These are phyloP conservation scores for Tauraco hartlaubi DNA, from an alignment of 2,797 vertebrate species.

Conservation along the genomic window DNA sequence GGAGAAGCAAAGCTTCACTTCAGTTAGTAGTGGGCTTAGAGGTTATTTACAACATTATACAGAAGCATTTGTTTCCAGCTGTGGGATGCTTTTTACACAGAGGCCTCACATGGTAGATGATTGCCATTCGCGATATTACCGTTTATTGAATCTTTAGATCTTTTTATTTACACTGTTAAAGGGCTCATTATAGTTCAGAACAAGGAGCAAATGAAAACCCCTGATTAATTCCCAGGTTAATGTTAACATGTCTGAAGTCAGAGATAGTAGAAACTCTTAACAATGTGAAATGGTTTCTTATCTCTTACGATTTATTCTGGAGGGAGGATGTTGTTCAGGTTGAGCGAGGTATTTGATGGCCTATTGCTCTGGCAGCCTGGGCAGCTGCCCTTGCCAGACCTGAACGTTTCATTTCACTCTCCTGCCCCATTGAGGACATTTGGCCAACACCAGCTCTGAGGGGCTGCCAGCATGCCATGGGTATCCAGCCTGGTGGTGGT, in stretches of 20 bases:
- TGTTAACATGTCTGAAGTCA: slow-evolving; percentile 63
- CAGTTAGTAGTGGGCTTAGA: slow-evolving; percentile 82
- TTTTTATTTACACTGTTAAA: slow-evolving; percentile 82
- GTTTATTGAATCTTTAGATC: slow-evolving; percentile 81
- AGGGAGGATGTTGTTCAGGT: background rate
- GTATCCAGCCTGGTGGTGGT: background rate
- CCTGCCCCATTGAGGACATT: background rate
- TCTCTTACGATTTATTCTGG: slow-evolving; percentile 48
- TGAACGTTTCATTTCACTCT: background rate
- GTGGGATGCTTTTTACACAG: slow-evolving; percentile 63
- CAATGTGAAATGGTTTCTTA: slow-evolving; percentile 57
- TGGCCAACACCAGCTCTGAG: background rate
- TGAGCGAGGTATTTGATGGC: slow-evolving; percentile 39
- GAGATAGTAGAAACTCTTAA: slow-evolving; percentile 68
- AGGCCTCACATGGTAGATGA: slow-evolving; percentile 67
- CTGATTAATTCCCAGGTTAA: slow-evolving; percentile 78
- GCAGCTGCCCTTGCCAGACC: slow-evolving; percentile 21
- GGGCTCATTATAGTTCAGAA: slow-evolving; percentile 75
- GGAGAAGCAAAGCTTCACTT: slow-evolving; percentile 74
- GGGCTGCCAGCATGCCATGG: fast-evolving
- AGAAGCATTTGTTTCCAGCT: slow-evolving; percentile 82
- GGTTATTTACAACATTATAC: slow-evolving; percentile 81
- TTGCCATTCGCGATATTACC: slow-evolving; percentile 76
- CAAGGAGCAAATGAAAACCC: slow-evolving; percentile 68
- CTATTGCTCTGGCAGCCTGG: slow-evolving; percentile 30